Evolutionary conservation across 2,113 vertebrate genomes (phyloP), one percentile per base, ranked within the genome.

Genomic region (Petrocephalus microphthalmus): DNA sequence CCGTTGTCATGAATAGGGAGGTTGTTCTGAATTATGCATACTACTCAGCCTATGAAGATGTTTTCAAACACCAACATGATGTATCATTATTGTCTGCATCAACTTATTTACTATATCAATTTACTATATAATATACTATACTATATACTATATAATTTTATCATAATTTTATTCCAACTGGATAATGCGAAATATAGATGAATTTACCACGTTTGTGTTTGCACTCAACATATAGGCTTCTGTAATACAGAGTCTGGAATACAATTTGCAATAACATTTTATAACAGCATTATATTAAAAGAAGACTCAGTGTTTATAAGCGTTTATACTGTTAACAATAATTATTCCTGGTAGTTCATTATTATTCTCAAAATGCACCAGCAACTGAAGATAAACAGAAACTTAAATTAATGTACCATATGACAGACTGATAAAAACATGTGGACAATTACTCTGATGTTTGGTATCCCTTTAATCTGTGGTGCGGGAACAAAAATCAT

Each of bases 21-120:
- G 91, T 94, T 94, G 93, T 93, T 91, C 91, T 89, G 93, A 91
- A 90, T 93, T 92, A 49, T 83, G 42, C 81, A 10, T 7, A 83
- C 19, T 83, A 47, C 49, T 83, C 81, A 83, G 81, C 45, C 19
- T 33, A 37, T 74, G 29, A 74, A 74, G 15, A 37, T 37, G 29
- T 19, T 37, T 74, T 74, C 29, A 33, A 15, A 74, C 33, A 7
- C 33, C 5, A 33, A 6, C 33, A 74, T 78, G 71, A 42, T 42
- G 17, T 78, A 19, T 78, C 71, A 19, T 78, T 67, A 29, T 67
- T 29, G 25, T 67, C 60, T 29, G 60, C 60, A 67, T 67, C n/a
- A 67, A 67, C 10, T 29, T 67, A 3, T 67, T n/a, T n/a, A n/a
- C n/a, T n/a, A n/a, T n/a, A n/a, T n/a, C n/a, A 67, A 64, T 64